phyloP scores from a whole-genome alignment of 1,140 invertebrate genomes.

The Plutomurus gul region DNA sequence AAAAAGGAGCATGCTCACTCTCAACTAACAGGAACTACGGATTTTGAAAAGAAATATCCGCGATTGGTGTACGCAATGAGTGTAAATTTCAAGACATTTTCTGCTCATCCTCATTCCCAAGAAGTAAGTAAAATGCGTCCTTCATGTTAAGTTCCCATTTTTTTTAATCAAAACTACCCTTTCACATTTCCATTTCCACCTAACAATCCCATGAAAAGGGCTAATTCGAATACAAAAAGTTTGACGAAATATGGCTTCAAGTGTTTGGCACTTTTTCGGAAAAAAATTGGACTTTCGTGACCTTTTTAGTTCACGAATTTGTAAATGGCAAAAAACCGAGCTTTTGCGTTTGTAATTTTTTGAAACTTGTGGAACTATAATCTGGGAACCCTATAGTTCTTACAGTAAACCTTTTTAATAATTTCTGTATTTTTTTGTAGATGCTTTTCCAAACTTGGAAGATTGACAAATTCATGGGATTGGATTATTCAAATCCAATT shows the following conservation, averaged over 20 bases:
- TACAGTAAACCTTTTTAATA: too few relatives aligned
- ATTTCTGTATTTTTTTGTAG: neutral
- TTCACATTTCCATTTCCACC: too few relatives aligned
- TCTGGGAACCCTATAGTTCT: too few relatives aligned
- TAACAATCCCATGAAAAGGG: too few relatives aligned
- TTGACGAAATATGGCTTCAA: too few relatives aligned
- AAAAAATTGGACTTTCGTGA: neutral
- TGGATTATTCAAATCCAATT: neutral
- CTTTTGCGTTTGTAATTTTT: too few relatives aligned
- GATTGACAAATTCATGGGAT: neutral
- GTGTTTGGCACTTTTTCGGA: too few relatives aligned
- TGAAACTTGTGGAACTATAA: too few relatives aligned
- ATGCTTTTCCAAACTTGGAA: neutral
- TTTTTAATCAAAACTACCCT: too few relatives aligned
- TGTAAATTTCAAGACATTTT: neutral
- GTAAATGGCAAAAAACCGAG: too few relatives aligned
- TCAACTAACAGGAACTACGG: neutral
- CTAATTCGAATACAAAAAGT: too few relatives aligned
- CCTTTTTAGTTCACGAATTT: neutral
- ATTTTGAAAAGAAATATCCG: neutral
- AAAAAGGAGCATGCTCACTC: neutral
- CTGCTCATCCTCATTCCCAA: constrained; percentile 13
- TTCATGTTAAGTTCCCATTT: too few relatives aligned
- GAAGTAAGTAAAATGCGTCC: neutral
- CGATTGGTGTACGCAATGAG: neutral